phyloP scores from a whole-genome alignment of 2,113 vertebrate genomes.

The Leucosticte australis region DNA sequence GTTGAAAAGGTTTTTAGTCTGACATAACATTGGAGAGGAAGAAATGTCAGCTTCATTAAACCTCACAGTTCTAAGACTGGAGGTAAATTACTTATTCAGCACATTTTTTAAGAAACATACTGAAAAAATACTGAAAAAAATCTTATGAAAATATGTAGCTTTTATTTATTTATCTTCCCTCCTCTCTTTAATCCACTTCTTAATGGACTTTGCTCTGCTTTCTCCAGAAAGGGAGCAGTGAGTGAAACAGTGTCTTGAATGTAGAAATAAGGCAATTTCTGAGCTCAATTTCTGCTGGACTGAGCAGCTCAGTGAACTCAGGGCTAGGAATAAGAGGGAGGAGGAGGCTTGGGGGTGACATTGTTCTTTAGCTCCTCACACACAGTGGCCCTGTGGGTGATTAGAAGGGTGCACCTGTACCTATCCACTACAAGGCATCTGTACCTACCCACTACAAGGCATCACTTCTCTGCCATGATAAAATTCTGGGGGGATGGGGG shows the following conservation, averaged over 20 bases:
- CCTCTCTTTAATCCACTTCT: neutral
- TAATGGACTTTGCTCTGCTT: neutral
- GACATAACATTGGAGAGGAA: slow-evolving; percentile 48
- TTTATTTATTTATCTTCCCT: slow-evolving; percentile 4
- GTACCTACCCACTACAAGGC: neutral
- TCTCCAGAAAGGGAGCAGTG: neutral
- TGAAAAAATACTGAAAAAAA: neutral
- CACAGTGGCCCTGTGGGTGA: neutral
- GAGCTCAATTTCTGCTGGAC: neutral
- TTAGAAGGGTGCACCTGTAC: neutral
- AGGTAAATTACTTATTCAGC: slow-evolving; percentile 59
- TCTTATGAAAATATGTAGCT: neutral
- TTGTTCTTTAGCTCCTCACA: neutral
- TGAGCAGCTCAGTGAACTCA: neutral
- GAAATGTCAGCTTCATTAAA: slow-evolving; percentile 64
- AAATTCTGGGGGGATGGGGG: rapidly evolving
- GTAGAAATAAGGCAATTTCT: neutral
- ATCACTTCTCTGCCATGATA: neutral
- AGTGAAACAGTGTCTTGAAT: neutral
- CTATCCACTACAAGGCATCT: neutral
- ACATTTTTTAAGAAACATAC: slow-evolving; percentile 21
- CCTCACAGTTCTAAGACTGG: neutral
- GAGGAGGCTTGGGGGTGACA: neutral
- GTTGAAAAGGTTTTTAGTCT: slow-evolving; percentile 64
- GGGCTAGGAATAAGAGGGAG: neutral